These are phyloP conservation scores for Aurelia coerulea DNA, from an alignment of 30 jellyfish, hydroid and myxozoan species.

Conservation along the genomic window DNA sequence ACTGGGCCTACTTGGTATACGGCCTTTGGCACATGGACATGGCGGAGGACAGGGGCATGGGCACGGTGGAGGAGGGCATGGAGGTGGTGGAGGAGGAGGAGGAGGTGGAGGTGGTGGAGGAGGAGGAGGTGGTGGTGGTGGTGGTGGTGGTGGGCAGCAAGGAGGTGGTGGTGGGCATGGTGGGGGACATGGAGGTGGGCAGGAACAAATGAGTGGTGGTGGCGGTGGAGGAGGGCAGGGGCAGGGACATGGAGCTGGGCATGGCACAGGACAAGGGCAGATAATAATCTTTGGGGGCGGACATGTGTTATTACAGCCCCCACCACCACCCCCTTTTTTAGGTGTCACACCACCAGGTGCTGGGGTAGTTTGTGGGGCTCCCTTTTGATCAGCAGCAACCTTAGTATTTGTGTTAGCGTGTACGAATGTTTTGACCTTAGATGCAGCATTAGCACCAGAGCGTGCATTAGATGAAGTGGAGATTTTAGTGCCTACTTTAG, in stretches of 20 bases:
- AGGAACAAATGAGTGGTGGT: constrained; percentile 73
- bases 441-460: constrained; percentile 97
- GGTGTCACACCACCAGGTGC: constrained; percentile 53
- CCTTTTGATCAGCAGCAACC: constrained; percentile 81
- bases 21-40: constrained; percentile 67
- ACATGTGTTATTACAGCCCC: constrained; percentile 29
- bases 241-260: constrained; percentile 95
- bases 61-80: constrained; percentile 78
- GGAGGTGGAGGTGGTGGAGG: constrained; percentile 83
- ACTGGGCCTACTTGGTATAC: constrained; percentile 22
- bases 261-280: constrained; percentile 84
- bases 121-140: constrained; percentile 68
- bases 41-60: constrained; percentile 74
- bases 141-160: constrained; percentile 55
- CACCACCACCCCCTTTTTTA: constrained; percentile 35
- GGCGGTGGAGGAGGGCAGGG: constrained; percentile 97
- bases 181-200: constrained; percentile 81
- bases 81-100: constrained; percentile 76
- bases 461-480: constrained; percentile 96
- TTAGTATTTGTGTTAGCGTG: constrained; percentile 95
- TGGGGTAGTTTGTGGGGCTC: constrained; percentile 82
- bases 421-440: constrained; percentile 96
- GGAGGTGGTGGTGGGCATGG: constrained; percentile 83
- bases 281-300: constrained; percentile 70
- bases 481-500: constrained; percentile 92